phyloP scores from a whole-genome alignment of 2,797 vertebrate genomes.

The Kryptolebias ocellatus region DNA sequence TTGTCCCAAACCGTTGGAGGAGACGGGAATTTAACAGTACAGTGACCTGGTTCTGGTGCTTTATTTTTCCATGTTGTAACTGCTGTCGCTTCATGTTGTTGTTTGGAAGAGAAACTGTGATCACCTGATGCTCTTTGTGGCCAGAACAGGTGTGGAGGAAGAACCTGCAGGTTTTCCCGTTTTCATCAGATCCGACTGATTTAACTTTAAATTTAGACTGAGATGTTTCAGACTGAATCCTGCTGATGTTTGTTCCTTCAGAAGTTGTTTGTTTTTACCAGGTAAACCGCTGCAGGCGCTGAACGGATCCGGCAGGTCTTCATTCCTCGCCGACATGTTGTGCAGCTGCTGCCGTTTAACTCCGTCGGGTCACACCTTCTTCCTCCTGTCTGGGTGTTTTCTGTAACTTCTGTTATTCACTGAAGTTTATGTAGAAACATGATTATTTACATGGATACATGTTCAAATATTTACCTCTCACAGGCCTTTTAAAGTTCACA shows the following conservation, averaged over 20 bases:
- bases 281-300: neutral
- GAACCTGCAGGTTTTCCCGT: constrained; percentile 7
- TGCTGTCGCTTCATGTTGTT: no score
- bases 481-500: no score
- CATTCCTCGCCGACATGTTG: constrained; percentile 16
- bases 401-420: neutral
- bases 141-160: constrained; percentile 7
- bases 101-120: no score
- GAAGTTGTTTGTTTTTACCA: neutral
- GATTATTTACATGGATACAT: neutral
- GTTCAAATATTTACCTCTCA: neutral
- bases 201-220: neutral
- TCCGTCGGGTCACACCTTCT: neutral
- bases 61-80: neutral
- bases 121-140: neutral
- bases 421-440: neutral
- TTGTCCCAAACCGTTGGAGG: no score
- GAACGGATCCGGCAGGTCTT: constrained; percentile 2
- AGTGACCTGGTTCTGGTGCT: no score
- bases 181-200: neutral
- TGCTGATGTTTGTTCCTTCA: neutral
- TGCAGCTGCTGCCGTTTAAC: neutral
- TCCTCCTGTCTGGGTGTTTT: neutral
- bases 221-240: no score
- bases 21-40: no score